These are phyloP conservation scores for Protosalanx chinensis DNA, from an alignment of 2,797 vertebrate species.

Conservation along the genomic window DNA sequence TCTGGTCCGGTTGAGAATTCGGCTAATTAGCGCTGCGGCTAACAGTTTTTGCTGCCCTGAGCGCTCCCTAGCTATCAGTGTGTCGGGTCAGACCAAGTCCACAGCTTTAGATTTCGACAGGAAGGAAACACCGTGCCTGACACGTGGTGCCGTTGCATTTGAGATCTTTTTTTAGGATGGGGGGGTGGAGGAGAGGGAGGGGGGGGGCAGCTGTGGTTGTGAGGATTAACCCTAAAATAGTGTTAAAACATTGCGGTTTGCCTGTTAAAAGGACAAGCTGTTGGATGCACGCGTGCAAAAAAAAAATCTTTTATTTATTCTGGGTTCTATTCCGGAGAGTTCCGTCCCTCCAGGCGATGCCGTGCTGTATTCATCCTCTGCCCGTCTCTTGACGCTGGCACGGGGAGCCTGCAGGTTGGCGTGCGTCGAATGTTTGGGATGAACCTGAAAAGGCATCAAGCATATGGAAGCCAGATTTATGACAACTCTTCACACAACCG, in stretches of 20 bases:
- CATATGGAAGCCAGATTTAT: slow-evolving; percentile 37
- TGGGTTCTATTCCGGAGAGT: slow-evolving; percentile 29
- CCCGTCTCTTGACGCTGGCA: slow-evolving; percentile 39
- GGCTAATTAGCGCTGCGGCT: slow-evolving; percentile 58
- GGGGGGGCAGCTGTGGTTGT: too few species aligned
- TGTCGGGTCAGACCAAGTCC: neutral
- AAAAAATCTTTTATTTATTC: too few species aligned
- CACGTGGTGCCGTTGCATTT: too few species aligned
- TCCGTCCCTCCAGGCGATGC: slow-evolving; percentile 40
- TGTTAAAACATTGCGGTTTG: slow-evolving; percentile 14
- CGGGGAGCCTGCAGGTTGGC: slow-evolving; percentile 54
- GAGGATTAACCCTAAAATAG: too few species aligned
- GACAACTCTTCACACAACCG: slow-evolving; percentile 52
- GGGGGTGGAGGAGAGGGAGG: too few species aligned
- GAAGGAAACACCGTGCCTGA: neutral
- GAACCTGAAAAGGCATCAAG: slow-evolving; percentile 53
- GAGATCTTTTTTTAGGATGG: too few species aligned
- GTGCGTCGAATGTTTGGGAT: slow-evolving; percentile 55
- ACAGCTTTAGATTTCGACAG: slow-evolving; percentile 4
- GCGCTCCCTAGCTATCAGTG: slow-evolving; percentile 24
- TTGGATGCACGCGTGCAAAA: slow-evolving; percentile 32
- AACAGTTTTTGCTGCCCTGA: slow-evolving; percentile 53
- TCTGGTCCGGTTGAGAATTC: slow-evolving; percentile 55
- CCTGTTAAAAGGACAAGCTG: neutral
- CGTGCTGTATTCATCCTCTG: slow-evolving; percentile 41